Conservation (phyloP, 1,140 invertebrate species). For the Lordiphosa clarofinis region DNA sequence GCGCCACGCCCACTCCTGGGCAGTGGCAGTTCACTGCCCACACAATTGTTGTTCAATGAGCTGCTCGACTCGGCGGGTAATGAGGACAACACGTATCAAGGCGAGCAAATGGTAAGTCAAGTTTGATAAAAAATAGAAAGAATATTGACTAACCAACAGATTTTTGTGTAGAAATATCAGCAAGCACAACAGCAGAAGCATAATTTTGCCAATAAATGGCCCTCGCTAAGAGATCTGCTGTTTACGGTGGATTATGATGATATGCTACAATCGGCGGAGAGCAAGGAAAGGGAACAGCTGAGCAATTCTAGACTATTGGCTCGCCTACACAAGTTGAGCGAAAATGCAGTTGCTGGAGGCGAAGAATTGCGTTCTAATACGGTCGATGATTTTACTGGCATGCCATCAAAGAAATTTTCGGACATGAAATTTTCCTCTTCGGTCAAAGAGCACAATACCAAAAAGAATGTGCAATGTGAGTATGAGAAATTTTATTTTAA, state of each 20-base stretch:
- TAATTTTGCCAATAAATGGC: constrained; percentile 58
- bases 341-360: constrained; percentile 26
- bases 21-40: constrained; percentile 22
- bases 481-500: not conserved
- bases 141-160: not conserved
- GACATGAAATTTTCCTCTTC: constrained; percentile 12
- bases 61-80: constrained; percentile 38
- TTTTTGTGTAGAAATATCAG: constrained; percentile 22
- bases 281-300: constrained; percentile 26
- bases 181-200: constrained; percentile 35
- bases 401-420: constrained; percentile 47
- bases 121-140: not conserved
- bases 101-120: constrained; percentile 53
- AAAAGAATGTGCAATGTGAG: constrained; percentile 77
- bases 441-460: constrained; percentile 61
- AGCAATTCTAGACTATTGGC: constrained; percentile 38
- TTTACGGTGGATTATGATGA: constrained; percentile 60
- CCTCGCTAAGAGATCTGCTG: constrained; percentile 55
- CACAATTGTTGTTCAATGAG: constrained; percentile 53
- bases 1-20: constrained; percentile 29
- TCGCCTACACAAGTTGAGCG: constrained; percentile 47
- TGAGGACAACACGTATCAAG: constrained; percentile 49
- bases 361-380: constrained; percentile 35
- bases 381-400: constrained; percentile 30
- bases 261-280: constrained; percentile 28